Evolutionary conservation across 2,113 vertebrate genomes (phyloP).

Genomic region (Colossoma macropomum): DNA sequence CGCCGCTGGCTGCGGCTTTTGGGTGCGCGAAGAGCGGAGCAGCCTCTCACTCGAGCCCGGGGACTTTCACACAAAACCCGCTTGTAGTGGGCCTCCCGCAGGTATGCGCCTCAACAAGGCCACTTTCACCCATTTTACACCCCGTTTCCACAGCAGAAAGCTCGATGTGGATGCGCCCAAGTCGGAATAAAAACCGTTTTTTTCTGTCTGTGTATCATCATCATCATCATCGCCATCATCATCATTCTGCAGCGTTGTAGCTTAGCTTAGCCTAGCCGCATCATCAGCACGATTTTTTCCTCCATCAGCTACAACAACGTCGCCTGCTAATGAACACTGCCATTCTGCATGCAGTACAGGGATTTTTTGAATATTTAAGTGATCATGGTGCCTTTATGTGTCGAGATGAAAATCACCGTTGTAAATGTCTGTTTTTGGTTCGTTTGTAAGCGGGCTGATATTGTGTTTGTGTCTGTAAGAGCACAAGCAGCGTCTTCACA

Average conservation of each 20-base stretch:
- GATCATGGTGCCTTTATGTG: too few species aligned
- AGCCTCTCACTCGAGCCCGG: constrained; percentile 75
- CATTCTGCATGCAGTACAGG: too few species aligned
- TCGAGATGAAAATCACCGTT: neutral
- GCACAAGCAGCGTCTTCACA: constrained; percentile 29
- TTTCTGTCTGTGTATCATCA: neutral
- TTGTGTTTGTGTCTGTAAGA: constrained; percentile 7
- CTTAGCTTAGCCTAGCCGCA: constrained; percentile 3
- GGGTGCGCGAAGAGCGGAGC: constrained; percentile 73
- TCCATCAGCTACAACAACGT: constrained; percentile 5
- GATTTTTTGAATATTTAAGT: too few species aligned
- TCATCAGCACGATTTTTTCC: neutral
- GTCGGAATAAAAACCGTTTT: neutral
- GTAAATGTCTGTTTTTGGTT: neutral
- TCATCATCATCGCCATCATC: neutral
- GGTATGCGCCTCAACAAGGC: constrained; percentile 65
- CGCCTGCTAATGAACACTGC: neutral
- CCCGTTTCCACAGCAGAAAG: too few species aligned
- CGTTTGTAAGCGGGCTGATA: neutral
- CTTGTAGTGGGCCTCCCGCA: constrained; percentile 75
- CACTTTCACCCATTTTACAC: neutral
- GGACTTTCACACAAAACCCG: constrained; percentile 76
- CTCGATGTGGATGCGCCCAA: too few species aligned
- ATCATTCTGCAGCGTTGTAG: neutral
- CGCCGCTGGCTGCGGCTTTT: constrained; percentile 74